Evolutionary conservation across 2,797 vertebrate species (phyloP).

Genomic region (Cichlasoma orientale): DNA sequence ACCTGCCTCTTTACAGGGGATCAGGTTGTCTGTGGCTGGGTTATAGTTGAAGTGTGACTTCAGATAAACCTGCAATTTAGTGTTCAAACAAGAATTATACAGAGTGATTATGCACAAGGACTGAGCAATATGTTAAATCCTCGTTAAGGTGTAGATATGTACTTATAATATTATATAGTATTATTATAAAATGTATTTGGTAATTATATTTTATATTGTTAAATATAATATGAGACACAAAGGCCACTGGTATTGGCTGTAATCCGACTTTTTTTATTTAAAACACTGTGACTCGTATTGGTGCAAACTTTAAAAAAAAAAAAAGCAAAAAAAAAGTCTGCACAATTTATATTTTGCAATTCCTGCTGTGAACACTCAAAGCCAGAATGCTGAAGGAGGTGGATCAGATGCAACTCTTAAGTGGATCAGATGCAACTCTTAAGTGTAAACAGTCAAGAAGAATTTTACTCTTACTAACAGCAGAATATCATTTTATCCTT

Average conservation of each 20-base stretch:
- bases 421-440: neutral
- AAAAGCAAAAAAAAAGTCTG: neutral
- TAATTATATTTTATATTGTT: no score
- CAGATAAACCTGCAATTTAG: conserved; percentile 87
- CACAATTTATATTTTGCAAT: neutral
- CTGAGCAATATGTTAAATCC: neutral
- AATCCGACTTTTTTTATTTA: neutral
- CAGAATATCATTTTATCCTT: conserved; percentile 16
- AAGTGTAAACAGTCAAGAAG: neutral
- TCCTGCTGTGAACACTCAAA: neutral
- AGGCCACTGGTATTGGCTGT: no score
- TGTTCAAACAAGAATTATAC: conserved; percentile 3
- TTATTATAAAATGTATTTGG: no score
- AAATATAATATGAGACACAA: neutral
- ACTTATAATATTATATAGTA: no score
- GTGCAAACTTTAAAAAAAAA: no score
- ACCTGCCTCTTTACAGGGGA: conserved; percentile 98
- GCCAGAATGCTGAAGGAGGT: neutral
- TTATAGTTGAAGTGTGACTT: conserved; percentile 98
- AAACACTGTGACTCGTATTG: no score
- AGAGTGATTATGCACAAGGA: neutral
- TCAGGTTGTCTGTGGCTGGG: conserved; percentile 93
- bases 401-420: neutral
- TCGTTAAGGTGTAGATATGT: neutral
- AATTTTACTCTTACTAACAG: conserved; percentile 22